phyloP scores from a whole-genome alignment of 2,888 invertebrate genomes.

The Epirrhoe tristata region DNA sequence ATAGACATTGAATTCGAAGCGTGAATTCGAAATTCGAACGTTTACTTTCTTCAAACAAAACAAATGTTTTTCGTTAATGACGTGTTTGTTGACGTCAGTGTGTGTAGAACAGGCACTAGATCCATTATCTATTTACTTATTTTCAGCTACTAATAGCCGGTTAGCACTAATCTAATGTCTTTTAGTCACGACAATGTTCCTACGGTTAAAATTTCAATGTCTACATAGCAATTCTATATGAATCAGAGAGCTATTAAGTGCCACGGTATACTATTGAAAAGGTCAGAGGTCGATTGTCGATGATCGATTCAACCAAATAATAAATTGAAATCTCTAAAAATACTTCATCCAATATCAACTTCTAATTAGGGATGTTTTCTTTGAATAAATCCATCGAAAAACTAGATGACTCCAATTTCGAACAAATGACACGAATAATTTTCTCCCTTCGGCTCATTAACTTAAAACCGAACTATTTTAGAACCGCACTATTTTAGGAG shows the following conservation, averaged over 20 bases:
- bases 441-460: slow-evolving; percentile 59
- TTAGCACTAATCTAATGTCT: slow-evolving; percentile 1
- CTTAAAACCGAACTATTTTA: slow-evolving; percentile 47
- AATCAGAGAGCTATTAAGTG: background rate
- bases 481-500: slow-evolving; percentile 47
- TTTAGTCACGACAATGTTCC: background rate
- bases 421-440: slow-evolving; percentile 62
- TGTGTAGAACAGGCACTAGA: background rate
- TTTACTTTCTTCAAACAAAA: background rate
- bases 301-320: too few relatives aligned
- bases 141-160: background rate
- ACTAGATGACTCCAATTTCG: slow-evolving; percentile 49
- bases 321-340: too few relatives aligned
- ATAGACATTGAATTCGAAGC: background rate
- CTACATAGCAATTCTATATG: background rate
- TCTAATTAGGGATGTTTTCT: background rate
- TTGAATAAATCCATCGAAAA: slow-evolving; percentile 14
- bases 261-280: background rate
- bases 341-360: background rate
- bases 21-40: background rate
- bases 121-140: background rate
- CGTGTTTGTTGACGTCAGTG: background rate
- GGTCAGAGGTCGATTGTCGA: too few relatives aligned
- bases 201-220: background rate
- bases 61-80: background rate